Conservation (phyloP, 1,140 invertebrate species). For the Holotrichia oblita region DNA sequence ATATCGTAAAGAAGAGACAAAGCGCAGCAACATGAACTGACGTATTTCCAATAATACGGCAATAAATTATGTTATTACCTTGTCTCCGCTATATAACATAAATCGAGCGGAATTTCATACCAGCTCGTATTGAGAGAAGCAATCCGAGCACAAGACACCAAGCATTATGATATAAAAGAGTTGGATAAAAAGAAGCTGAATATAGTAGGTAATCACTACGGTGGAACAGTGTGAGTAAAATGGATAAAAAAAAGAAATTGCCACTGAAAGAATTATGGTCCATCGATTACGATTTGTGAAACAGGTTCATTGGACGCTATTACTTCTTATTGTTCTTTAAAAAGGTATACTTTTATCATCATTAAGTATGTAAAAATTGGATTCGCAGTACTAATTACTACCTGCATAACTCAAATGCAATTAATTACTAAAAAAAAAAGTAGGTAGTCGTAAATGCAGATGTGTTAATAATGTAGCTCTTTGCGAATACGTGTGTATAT, state of each 20-base stretch:
- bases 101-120: slow-evolving; percentile 62
- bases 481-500: not conserved
- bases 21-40: slow-evolving; percentile 6
- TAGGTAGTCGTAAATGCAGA: too few species aligned
- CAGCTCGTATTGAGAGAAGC: slow-evolving; percentile 53
- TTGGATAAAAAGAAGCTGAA: slow-evolving; percentile 8
- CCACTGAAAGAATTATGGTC: slow-evolving; percentile 52
- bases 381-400: too few species aligned
- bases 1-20: slow-evolving; percentile 15
- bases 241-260: slow-evolving; percentile 56
- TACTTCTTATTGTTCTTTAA: slow-evolving; percentile 28
- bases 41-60: slow-evolving; percentile 56
- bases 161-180: slow-evolving; percentile 22
- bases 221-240: not conserved
- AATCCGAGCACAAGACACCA: slow-evolving; percentile 53
- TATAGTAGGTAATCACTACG: not conserved
- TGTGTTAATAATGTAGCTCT: too few species aligned
- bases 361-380: not conserved
- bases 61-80: slow-evolving; percentile 63
- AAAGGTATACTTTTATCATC: not conserved
- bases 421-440: too few species aligned
- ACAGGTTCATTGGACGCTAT: slow-evolving; percentile 42
- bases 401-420: too few species aligned
- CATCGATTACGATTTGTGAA: slow-evolving; percentile 58
- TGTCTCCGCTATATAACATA: slow-evolving; percentile 61